Conservation (phyloP, 1,140 invertebrate genomes). For the Diorhabda carinulata region DNA sequence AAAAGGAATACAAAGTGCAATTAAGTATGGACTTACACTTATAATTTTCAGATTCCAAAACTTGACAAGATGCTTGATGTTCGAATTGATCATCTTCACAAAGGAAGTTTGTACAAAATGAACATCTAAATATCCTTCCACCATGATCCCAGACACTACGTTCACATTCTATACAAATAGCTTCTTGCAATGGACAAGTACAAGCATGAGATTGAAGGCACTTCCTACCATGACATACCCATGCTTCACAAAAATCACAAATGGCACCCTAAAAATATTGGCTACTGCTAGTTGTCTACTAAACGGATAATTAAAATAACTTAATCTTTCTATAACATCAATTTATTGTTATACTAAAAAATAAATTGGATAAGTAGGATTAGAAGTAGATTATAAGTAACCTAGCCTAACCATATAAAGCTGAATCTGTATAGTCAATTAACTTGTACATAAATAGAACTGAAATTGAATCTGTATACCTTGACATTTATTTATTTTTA, state of each 20-base stretch:
- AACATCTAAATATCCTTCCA: conserved; percentile 87
- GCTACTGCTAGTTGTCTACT: too few species aligned
- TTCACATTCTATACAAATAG: conserved; percentile 87
- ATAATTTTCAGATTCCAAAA: conserved; percentile 86
- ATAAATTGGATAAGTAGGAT: too few species aligned
- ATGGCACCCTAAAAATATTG: conserved; percentile 74
- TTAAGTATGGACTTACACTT: conserved; percentile 70
- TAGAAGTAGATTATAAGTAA: too few species aligned
- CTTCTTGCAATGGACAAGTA: conserved; percentile 82
- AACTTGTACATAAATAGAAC: too few species aligned
- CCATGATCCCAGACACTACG: conserved; percentile 92
- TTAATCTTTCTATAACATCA: too few species aligned
- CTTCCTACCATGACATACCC: conserved; percentile 92
- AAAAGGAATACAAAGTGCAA: too few species aligned
- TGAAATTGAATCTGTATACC: too few species aligned
- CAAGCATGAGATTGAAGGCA: conserved; percentile 91
- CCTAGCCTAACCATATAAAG: too few species aligned
- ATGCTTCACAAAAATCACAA: conserved; percentile 96
- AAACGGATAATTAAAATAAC: too few species aligned
- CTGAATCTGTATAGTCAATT: too few species aligned
- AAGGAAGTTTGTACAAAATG: conserved; percentile 84
- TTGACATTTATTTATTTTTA: too few species aligned
- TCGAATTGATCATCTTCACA: conserved; percentile 99
- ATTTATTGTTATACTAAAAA: too few species aligned
- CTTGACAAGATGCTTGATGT: conserved; percentile 95